Conservation (phyloP, 2,113 vertebrate species). For the Scomber scombrus region DNA sequence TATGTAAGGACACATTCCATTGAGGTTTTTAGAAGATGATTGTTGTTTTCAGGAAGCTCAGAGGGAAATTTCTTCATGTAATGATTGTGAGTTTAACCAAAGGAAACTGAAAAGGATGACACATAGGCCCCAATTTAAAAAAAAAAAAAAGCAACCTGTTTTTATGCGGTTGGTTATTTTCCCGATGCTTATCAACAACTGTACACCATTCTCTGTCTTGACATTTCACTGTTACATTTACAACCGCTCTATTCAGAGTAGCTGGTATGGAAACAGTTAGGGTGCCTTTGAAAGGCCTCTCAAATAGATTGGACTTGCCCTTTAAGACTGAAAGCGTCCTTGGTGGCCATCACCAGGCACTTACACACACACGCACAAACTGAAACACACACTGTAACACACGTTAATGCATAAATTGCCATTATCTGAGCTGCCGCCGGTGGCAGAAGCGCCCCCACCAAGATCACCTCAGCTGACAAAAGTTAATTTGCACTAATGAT, state of each 20-base stretch:
- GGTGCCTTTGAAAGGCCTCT: constrained; percentile 43
- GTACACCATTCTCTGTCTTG: not conserved
- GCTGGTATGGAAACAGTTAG: constrained; percentile 38
- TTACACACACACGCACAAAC: constrained; percentile 27
- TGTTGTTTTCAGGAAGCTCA: not conserved
- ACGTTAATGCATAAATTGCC: constrained; percentile 83
- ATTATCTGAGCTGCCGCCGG: constrained; percentile 83
- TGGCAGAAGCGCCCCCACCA: constrained; percentile 82
- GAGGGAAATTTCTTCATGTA: no score
- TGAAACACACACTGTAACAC: constrained; percentile 62
- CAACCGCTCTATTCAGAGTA: constrained; percentile 5
- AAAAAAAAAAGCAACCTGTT: not conserved
- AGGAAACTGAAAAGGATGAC: not conserved
- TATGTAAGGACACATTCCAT: not conserved
- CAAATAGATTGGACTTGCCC: constrained; percentile 67
- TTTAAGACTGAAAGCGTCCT: constrained; percentile 76
- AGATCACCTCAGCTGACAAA: constrained; percentile 88
- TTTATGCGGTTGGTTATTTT: not conserved
- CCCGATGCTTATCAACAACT: not conserved
- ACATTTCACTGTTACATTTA: constrained; percentile 5
- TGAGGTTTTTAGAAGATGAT: not conserved
- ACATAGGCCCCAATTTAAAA: not conserved
- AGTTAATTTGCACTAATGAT: constrained; percentile 90
- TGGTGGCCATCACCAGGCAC: constrained; percentile 71
- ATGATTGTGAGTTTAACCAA: not conserved